Percentiles rank a stretch among this genome's conserved stretches.
These are phyloP conservation scores for Kryptolebias ocellatus DNA, from an alignment of 2,797 vertebrate genomes.

Conservation along the genomic window DNA sequence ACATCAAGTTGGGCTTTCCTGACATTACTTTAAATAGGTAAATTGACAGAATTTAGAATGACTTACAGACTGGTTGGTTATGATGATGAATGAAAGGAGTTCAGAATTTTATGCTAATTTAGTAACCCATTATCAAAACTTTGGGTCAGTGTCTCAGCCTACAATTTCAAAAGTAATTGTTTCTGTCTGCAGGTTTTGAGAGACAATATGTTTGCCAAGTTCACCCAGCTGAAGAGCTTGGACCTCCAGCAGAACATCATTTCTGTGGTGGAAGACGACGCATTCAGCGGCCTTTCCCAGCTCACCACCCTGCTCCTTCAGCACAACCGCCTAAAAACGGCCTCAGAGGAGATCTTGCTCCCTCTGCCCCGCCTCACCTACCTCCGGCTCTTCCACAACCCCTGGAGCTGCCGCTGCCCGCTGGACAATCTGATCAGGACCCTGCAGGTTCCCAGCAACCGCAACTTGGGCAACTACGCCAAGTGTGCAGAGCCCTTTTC, in stretches of 20 bases:
- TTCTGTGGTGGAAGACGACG: constrained; percentile 86
- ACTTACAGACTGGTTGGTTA: too few species aligned
- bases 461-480: constrained; percentile 92
- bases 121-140: too few species aligned
- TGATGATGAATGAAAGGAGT: too few species aligned
- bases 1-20: too few species aligned
- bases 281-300: constrained; percentile 89
- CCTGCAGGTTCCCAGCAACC: constrained; percentile 92
- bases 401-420: constrained; percentile 91
- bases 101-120: too few species aligned
- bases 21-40: too few species aligned
- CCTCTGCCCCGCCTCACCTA: constrained; percentile 87
- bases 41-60: too few species aligned
- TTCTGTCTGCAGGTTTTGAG: constrained; percentile 79
- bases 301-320: constrained; percentile 94
- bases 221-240: constrained; percentile 87
- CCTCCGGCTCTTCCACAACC: constrained; percentile 95
- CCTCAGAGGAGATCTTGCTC: constrained; percentile 90
- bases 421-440: constrained; percentile 89
- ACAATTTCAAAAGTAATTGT: not conserved
- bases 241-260: constrained; percentile 96
- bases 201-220: constrained; percentile 90
- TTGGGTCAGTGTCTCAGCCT: too few species aligned
- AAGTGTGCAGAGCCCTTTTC: constrained; percentile 85
- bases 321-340: constrained; percentile 88